Evolutionary conservation across 1,140 invertebrate genomes (phyloP), one percentile per base, ranked within the genome.

Genomic region (Neodiprion virginianus): DNA sequence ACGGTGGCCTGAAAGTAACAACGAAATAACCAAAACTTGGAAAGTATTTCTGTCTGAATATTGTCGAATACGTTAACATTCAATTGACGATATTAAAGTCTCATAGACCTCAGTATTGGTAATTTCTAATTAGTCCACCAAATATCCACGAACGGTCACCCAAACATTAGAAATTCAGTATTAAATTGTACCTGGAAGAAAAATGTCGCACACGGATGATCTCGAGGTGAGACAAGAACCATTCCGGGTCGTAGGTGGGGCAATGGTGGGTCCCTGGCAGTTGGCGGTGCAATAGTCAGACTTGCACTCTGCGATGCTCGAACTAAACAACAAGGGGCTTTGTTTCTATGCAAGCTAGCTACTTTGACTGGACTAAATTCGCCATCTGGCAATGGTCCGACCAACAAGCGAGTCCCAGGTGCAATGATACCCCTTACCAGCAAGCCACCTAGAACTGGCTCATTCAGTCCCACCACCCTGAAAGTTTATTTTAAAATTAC

Each of bases 261-360:
- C 49, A 94, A 81, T 48, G 90, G 89, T n/a, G 89, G 85, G 73
- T 91, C 89, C 66, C 79, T 76, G 71, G 89, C 88, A 65, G 88
- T 87, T 9, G 86, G 79, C 2, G 87, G 84, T 48, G 89, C 88
- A 12, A 99, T 90, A n/a, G 95, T 95, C 9, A 99, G 87, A 48
- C 96, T 95, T 1, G 97, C 97, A 78, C 96, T 96, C 84, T 99
- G 97, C 0, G 96, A 96, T 1, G 97, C 96, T 73, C 94, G 90
- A 7, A 98, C 97, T 17, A 94, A 86, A 71, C 95, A 90, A 83
- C 96, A 97, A 0, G 96, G 95, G 1, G 96, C 94, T 79, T 97
- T 94, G 86, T 99, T 97, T 9, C 97, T 88, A 87, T 98, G 96
- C 53, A 99, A 92, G 47, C 95, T 96, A 67, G 93, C 92, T 4